Evolutionary conservation across 2,888 invertebrate species (phyloP).

Genomic region (Oscheius myriophilus): DNA sequence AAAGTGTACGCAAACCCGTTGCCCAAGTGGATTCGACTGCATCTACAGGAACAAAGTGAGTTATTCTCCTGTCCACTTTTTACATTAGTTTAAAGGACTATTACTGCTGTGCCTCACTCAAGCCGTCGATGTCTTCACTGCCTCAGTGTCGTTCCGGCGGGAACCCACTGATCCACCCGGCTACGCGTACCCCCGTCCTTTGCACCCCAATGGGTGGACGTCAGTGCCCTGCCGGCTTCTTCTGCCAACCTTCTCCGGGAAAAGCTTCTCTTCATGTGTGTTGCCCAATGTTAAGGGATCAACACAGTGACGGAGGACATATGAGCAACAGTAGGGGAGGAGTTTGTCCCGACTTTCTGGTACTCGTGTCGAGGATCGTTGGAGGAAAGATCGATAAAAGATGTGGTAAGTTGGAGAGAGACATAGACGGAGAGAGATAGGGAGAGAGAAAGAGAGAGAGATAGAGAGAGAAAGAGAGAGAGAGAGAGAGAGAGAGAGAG

Average conservation of each 20-base stretch:
- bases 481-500: too few relatives aligned
- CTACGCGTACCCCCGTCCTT: conserved; percentile 54
- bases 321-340: conserved; percentile 22
- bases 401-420: conserved; percentile 45
- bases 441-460: too few relatives aligned
- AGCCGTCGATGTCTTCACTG: conserved; percentile 7
- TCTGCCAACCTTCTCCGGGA: conserved; percentile 14
- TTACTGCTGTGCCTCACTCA: conserved; percentile 49
- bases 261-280: conserved; percentile 35
- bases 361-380: conserved; percentile 50
- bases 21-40: conserved; percentile 58
- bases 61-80: too few relatives aligned
- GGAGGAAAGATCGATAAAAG: conserved; percentile 50
- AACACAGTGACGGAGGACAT: not conserved
- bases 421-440: too few relatives aligned
- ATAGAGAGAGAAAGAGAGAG: too few relatives aligned
- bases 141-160: conserved; percentile 46
- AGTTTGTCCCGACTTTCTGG: conserved; percentile 50
- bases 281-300: conserved; percentile 29
- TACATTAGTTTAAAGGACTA: conserved; percentile 44
- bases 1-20: conserved; percentile 48
- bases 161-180: conserved; percentile 53
- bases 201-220: conserved; percentile 45
- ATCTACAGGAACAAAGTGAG: conserved; percentile 42
- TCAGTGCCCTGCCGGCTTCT: conserved; percentile 47